Evolutionary conservation across 2,797 vertebrate species (phyloP).

Genomic region (Euthynnus affinis): DNA sequence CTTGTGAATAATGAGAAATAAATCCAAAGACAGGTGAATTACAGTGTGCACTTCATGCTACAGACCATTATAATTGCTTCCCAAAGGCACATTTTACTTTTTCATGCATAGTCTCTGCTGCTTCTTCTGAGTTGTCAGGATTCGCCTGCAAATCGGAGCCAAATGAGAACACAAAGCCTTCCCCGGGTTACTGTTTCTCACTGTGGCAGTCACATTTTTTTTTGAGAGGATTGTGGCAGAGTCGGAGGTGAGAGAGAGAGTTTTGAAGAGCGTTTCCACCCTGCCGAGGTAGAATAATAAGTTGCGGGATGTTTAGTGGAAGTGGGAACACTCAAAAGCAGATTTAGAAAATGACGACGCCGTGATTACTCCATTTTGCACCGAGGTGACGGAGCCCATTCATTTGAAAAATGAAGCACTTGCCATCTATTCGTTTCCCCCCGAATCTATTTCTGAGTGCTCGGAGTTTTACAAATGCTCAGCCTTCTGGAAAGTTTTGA

Average conservation of each 20-base stretch:
- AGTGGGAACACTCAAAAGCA: slow-evolving; percentile 10
- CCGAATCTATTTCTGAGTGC: slow-evolving; percentile 28
- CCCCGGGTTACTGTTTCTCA: neutral
- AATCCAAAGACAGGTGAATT: slow-evolving; percentile 7
- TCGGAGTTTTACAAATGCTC: slow-evolving; percentile 9
- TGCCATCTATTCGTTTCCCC: neutral
- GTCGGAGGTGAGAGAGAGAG: neutral
- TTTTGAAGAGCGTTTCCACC: slow-evolving; percentile 11
- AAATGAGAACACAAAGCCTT: slow-evolving; percentile 4
- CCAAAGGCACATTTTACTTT: slow-evolving; percentile 16
- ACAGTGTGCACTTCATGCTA: neutral
- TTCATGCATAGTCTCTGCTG: neutral
- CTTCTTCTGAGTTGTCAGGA: slow-evolving; percentile 3
- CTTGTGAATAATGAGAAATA: slow-evolving; percentile 5
- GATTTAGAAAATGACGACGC: slow-evolving; percentile 16
- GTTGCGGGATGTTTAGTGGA: slow-evolving; percentile 6
- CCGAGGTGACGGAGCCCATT: slow-evolving; percentile 12
- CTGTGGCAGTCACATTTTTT: neutral
- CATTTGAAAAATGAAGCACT: neutral
- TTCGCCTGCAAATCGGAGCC: slow-evolving; percentile 11
- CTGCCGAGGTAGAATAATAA: neutral
- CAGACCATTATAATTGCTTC: slow-evolving; percentile 35
- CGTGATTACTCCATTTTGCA: slow-evolving; percentile 15
- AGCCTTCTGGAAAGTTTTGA: slow-evolving; percentile 27
- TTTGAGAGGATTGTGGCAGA: neutral